These are phyloP conservation scores for Lepas anatifera DNA, from an alignment of 2,888 invertebrate species.

Conservation along the genomic window DNA sequence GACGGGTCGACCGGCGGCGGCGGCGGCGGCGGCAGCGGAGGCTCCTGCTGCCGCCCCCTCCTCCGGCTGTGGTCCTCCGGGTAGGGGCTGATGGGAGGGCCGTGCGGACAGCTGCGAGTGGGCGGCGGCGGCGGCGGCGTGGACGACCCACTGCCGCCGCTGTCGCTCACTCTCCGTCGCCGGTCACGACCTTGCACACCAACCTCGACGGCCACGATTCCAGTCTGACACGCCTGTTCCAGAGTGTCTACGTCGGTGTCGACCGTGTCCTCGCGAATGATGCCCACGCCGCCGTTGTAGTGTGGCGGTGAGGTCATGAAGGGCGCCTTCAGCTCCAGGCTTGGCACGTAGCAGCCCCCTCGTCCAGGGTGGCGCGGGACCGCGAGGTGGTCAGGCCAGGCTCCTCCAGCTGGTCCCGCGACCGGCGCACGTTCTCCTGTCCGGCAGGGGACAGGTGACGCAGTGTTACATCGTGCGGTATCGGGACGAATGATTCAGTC, in stretches of 20 bases:
- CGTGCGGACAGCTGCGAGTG: background rate
- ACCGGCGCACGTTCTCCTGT: constrained; percentile 26
- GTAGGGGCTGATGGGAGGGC: constrained; percentile 2
- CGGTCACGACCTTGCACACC: too few species aligned
- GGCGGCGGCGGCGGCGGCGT: constrained; percentile 11
- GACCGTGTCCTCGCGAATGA: background rate
- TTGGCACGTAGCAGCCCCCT: constrained; percentile 5
- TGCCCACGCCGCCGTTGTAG: background rate
- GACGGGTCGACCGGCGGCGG: background rate
- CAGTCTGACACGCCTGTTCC: background rate
- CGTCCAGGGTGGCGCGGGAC: constrained; percentile 13
- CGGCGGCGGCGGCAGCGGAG: background rate
- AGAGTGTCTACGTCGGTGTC: background rate
- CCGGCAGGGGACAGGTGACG: too few species aligned
- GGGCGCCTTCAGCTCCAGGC: background rate
- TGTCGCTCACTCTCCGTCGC: background rate
- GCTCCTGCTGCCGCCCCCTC: background rate
- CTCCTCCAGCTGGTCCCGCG: constrained; percentile 30
- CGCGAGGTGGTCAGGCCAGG: background rate
- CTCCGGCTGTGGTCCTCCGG: background rate
- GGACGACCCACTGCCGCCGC: background rate
- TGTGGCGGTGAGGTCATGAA: background rate
- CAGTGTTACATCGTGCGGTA: too few species aligned
- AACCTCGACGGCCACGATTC: too few species aligned
- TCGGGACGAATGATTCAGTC: too few species aligned